These are phyloP conservation scores for Drosophila rhopaloa DNA, from an alignment of 1,140 invertebrate genomes.

Conservation along the genomic window DNA sequence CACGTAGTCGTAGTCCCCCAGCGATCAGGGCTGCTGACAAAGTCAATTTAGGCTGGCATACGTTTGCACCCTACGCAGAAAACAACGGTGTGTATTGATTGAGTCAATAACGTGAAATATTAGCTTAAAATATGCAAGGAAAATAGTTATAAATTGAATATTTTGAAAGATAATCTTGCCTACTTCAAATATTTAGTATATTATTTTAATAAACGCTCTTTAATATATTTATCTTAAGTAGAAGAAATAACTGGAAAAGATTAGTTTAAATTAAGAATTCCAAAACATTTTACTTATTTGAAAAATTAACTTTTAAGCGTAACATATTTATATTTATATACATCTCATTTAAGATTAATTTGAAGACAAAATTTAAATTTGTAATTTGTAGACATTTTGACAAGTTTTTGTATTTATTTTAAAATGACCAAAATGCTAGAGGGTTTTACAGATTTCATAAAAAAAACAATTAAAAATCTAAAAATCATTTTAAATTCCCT, in stretches of 20 bases:
- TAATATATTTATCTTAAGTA: background rate
- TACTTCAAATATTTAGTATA: too few relatives aligned
- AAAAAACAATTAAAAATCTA: background rate
- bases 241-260: too few relatives aligned
- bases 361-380: too few relatives aligned
- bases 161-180: too few relatives aligned
- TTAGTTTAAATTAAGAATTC: too few relatives aligned
- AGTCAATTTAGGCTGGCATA: constrained; percentile 34
- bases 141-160: too few relatives aligned
- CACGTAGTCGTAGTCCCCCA: constrained; percentile 25
- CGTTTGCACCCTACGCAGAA: constrained; percentile 17
- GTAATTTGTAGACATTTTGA: too few relatives aligned
- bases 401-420: background rate
- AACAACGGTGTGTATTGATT: background rate
- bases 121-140: too few relatives aligned
- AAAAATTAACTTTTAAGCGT: background rate
- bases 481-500: constrained; percentile 2
- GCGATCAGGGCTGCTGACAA: constrained; percentile 43
- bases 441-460: background rate
- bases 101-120: too few relatives aligned
- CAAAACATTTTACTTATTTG: background rate
- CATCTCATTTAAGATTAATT: too few relatives aligned
- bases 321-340: too few relatives aligned
- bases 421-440: background rate
- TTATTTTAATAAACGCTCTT: too few relatives aligned